Conservation (phyloP, 2,888 invertebrate species). For the Melinaea marsaeus region DNA sequence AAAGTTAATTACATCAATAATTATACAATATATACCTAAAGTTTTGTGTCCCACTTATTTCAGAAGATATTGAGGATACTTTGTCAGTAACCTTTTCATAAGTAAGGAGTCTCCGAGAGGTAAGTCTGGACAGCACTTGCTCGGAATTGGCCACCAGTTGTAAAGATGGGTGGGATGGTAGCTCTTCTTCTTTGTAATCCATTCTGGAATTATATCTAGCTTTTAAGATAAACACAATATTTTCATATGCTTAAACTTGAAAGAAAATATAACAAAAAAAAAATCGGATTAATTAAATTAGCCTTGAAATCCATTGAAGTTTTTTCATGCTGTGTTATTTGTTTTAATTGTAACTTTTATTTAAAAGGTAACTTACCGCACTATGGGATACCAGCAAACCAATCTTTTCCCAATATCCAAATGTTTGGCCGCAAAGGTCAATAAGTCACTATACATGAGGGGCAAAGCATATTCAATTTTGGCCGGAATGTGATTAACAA, state of each 20-base stretch:
- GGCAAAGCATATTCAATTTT: constrained; percentile 91
- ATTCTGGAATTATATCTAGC: constrained; percentile 66
- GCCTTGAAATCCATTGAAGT: no score
- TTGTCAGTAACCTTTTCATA: constrained; percentile 85
- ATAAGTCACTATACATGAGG: constrained; percentile 89
- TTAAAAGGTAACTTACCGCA: constrained; percentile 78
- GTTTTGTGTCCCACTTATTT: constrained; percentile 45
- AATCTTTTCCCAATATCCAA: constrained; percentile 87
- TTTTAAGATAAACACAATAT: no score
- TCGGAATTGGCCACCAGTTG: constrained; percentile 90
- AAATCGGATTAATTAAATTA: no score
- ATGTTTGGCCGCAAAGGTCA: constrained; percentile 88
- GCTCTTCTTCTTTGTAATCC: constrained; percentile 82
- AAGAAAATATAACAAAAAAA: no score
- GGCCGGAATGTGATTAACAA: constrained; percentile 86
- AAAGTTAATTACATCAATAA: not conserved
- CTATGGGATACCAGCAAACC: constrained; percentile 97
- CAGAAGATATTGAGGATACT: constrained; percentile 44
- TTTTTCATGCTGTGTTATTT: not conserved
- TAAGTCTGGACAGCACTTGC: constrained; percentile 88
- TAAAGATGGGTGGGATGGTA: constrained; percentile 90
- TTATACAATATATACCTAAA: constrained; percentile 44
- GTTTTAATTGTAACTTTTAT: not conserved
- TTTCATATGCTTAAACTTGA: no score
- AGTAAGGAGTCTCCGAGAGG: constrained; percentile 90